Evolutionary conservation across 2,113 vertebrate species (phyloP).

Genomic region (Pterocles burchelli): DNA sequence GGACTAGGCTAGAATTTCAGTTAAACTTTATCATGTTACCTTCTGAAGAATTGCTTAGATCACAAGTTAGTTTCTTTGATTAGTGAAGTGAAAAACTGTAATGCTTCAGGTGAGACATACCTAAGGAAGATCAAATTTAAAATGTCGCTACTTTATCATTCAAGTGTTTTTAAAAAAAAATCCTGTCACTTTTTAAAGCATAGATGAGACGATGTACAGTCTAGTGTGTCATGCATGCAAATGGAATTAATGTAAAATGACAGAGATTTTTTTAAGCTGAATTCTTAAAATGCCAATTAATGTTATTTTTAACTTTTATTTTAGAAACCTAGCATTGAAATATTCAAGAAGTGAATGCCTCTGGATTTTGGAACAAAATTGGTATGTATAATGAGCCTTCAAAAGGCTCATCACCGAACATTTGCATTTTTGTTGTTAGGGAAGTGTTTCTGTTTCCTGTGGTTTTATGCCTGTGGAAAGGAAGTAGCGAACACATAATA

Average conservation of each 20-base stretch:
- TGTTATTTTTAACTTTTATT: not conserved
- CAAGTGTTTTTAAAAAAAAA: not conserved
- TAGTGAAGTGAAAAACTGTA: not conserved
- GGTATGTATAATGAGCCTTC: not conserved
- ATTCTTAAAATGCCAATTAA: not conserved
- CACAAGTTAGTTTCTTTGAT: not conserved
- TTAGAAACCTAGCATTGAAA: not conserved
- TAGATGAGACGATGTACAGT: not conserved
- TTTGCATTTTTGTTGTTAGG: not conserved
- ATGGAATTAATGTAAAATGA: not conserved
- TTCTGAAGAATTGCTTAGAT: not conserved
- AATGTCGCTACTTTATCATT: not conserved
- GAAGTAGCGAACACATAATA: not conserved
- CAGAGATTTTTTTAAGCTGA: not conserved
- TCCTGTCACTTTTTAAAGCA: not conserved
- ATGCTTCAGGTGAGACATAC: not conserved
- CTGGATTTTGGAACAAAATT: constrained; percentile 26
- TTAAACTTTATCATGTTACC: not conserved
- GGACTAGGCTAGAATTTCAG: not conserved
- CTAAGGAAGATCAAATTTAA: not conserved
- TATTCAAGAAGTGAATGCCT: not conserved
- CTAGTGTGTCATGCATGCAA: not conserved
- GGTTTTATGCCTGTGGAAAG: not conserved
- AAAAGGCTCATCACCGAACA: not conserved
- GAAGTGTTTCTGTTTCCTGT: not conserved